Evolutionary conservation across 2,797 vertebrate genomes (phyloP).

Genomic region (Anguilla anguilla): DNA sequence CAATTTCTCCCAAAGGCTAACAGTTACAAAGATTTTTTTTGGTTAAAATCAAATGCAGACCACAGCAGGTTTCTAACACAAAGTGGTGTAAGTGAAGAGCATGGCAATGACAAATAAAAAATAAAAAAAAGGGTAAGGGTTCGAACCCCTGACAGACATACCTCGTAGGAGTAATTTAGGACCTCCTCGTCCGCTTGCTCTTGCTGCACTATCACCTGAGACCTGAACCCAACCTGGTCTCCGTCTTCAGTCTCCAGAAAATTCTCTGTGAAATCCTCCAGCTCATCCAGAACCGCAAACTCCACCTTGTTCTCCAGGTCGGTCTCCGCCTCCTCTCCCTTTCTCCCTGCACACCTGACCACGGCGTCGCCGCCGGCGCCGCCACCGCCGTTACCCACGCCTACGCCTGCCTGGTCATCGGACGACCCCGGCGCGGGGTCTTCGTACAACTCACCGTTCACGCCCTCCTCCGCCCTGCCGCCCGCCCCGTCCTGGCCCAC

Average conservation of each 20-base stretch:
- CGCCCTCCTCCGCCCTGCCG: slow-evolving; percentile 55
- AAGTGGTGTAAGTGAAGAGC: neutral
- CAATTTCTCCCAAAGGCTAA: neutral
- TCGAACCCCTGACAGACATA: slow-evolving; percentile 64
- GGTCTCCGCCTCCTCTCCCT: slow-evolving; percentile 80
- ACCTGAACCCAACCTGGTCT: slow-evolving; percentile 87
- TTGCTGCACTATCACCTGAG: slow-evolving; percentile 89
- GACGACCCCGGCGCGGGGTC: slow-evolving; percentile 72
- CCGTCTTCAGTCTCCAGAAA: slow-evolving; percentile 88
- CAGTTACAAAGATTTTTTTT: neutral
- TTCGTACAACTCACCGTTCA: slow-evolving; percentile 89
- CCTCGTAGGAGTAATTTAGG: slow-evolving; percentile 89
- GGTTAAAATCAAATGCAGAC: neutral
- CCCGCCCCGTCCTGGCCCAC: slow-evolving; percentile 70
- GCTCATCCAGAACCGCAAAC: slow-evolving; percentile 96
- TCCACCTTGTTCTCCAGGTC: slow-evolving; percentile 97
- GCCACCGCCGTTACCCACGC: slow-evolving; percentile 56
- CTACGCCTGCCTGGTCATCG: slow-evolving; percentile 70
- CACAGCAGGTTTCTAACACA: neutral
- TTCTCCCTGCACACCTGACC: slow-evolving; percentile 63
- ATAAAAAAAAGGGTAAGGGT: neutral
- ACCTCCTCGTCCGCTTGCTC: slow-evolving; percentile 89
- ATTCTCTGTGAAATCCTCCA: slow-evolving; percentile 96
- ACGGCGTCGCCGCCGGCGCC: neutral
- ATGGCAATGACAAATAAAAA: neutral